Conservation (phyloP, 2,888 invertebrate species). For the Helleia helle region DNA sequence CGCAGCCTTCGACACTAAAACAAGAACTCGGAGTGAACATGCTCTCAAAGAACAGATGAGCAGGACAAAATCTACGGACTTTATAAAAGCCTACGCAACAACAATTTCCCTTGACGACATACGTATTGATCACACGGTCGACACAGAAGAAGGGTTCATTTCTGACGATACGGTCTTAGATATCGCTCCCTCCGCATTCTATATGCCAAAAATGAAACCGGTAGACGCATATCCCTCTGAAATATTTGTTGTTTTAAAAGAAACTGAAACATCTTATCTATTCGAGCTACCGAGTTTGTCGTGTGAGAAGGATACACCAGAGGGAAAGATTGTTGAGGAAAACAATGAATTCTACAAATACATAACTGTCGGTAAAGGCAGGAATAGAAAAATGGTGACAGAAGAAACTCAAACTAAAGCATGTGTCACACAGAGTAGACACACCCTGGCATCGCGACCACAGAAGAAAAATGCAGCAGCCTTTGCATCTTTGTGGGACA, state of each 20-base stretch:
- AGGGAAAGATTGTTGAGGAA: conserved; percentile 71
- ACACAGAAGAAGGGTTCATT: conserved; percentile 48
- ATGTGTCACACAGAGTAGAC: conserved; percentile 76
- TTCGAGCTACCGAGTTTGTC: conserved; percentile 78
- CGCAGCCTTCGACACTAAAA: conserved; percentile 46
- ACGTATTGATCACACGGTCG: conserved; percentile 60
- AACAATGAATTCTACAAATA: conserved; percentile 80
- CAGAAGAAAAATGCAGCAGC: conserved; percentile 71
- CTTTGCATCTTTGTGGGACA: conserved; percentile 85
- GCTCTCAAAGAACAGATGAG: no score
- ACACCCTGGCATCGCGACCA: conserved; percentile 73
- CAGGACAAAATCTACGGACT: no score
- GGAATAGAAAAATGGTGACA: conserved; percentile 77
- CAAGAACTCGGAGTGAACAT: conserved; percentile 28
- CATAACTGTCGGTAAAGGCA: conserved; percentile 78
- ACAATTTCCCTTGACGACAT: conserved; percentile 69
- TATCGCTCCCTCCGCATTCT: conserved; percentile 54
- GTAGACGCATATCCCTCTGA: conserved; percentile 64
- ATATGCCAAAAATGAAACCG: conserved; percentile 42
- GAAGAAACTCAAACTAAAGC: conserved; percentile 81
- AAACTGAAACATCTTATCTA: conserved; percentile 78
- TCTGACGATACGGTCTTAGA: conserved; percentile 36
- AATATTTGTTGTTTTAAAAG: conserved; percentile 76
- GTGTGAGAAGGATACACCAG: conserved; percentile 73
- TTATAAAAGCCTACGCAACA: conserved; percentile 54